These are phyloP conservation scores for Lycopodina hypogea DNA, from an alignment of 37 sponge, comb jelly and placozoan genomes.

Conservation along the genomic window DNA sequence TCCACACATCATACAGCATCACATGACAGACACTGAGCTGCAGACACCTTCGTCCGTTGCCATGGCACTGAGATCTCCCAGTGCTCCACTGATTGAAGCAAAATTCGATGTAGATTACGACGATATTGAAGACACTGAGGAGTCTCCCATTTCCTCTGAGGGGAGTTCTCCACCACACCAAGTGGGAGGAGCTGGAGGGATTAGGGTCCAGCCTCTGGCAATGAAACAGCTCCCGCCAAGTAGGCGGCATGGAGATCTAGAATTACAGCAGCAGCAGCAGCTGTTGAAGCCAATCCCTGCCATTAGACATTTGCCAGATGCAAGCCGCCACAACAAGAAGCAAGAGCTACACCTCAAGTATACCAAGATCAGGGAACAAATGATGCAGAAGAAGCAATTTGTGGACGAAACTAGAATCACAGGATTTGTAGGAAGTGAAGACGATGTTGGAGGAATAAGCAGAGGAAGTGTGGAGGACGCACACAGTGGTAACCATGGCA, in stretches of 20 bases:
- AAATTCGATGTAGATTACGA: background rate
- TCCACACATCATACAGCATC: too few species aligned
- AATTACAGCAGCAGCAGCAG: background rate
- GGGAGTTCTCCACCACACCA: conserved; percentile 4
- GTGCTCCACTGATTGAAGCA: too few species aligned
- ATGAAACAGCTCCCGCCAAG: background rate
- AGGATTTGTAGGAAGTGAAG: background rate
- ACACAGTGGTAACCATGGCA: background rate
- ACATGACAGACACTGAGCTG: too few species aligned
- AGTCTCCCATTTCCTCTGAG: background rate
- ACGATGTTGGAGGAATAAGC: too few species aligned
- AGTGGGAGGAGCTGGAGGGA: background rate
- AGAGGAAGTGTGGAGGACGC: background rate
- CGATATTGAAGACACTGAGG: background rate
- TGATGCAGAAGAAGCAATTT: background rate
- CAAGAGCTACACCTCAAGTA: background rate
- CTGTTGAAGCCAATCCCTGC: background rate
- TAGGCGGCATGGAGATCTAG: background rate
- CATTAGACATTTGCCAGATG: background rate
- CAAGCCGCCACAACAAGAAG: background rate
- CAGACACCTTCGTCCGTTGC: too few species aligned
- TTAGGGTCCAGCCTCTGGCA: background rate
- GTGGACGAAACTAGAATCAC: too few species aligned
- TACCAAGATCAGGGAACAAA: background rate
- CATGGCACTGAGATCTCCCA: too few species aligned